phyloP scores from a whole-genome alignment of 2,797 vertebrate genomes.

The Coendou prehensilis region DNA sequence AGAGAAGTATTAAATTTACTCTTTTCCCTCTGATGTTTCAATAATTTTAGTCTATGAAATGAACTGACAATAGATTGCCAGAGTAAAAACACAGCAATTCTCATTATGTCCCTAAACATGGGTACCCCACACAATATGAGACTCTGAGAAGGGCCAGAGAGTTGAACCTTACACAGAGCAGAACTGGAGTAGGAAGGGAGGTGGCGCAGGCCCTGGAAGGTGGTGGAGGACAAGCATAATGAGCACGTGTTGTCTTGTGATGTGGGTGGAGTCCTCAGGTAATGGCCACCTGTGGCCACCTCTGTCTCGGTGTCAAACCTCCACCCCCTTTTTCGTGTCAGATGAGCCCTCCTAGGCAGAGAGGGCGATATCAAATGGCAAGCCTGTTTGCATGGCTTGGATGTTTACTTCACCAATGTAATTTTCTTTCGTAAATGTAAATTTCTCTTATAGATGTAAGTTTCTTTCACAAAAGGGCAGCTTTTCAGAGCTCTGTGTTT shows the following conservation, averaged over 20 bases:
- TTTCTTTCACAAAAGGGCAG: background rate
- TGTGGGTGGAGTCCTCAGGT: background rate
- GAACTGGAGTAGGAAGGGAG: background rate
- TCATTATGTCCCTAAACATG: background rate
- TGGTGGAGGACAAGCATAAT: background rate
- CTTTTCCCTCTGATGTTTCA: background rate
- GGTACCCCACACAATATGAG: background rate
- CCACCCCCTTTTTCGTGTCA: background rate
- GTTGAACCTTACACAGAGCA: background rate
- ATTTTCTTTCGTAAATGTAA: background rate
- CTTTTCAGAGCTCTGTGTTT: background rate
- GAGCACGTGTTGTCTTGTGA: background rate
- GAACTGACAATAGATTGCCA: background rate
- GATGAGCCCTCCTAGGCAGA: too few relatives aligned
- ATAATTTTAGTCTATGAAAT: background rate
- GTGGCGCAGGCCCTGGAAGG: background rate
- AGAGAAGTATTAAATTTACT: background rate
- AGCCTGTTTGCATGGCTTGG: background rate
- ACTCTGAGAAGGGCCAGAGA: background rate
- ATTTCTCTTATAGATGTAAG: background rate
- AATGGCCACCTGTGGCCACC: background rate
- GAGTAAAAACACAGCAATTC: background rate
- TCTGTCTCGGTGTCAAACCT: background rate
- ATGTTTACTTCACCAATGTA: background rate
- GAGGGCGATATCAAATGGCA: background rate